Base-by-base conservation (phyloP, 1,140 invertebrate species). In the Anoplolepis gracilipes region DNA sequence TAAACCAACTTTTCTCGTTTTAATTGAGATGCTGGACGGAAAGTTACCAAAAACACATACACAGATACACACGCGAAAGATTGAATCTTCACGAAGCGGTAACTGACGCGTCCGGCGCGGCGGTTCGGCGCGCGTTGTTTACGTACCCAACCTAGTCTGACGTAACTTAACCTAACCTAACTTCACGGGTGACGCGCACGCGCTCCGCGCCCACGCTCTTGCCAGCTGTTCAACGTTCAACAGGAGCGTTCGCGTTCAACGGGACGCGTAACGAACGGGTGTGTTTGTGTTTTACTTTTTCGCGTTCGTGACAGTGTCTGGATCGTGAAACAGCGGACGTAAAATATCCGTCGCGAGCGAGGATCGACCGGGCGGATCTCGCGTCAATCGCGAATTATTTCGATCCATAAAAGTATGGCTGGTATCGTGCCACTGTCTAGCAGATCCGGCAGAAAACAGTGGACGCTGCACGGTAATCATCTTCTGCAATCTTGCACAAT, bases 401-500 rank as follows among this genome's bases (percentile, higher is more conserved):
- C 13, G 42, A 16, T 3, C 3, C 13, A 46, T 16, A 16, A 16
- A 46, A 46, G 16, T 13, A 95, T 95, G 94, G 94, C 94, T 87
- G 94, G 94, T 39, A 91, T 95, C 42, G 90, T 95, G 75, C 93
- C 94, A 59, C 70, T 94, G 62, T 90, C 94, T 75, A 88, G 91
- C n/a, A 94, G 92, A 91, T 90, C 94, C 86, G 92, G 93, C 57
- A 91, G 95, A 90, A 95, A 95, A 89, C 94, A 95, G 86, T 95
- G 95, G 95, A 95, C 94, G 70, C 90, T 95, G 11, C 94, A 95
- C 81, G 95, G 95, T 95, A 94, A 94, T 89, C 84, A 85, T 79
- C 76, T 49, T 36, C 22, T n/a, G 1, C 19, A 28, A 72, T 72
- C 16, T 70, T 25, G 39, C 22, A 19, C 16, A 25, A 6, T 42